phyloP scores from a whole-genome alignment of 2,113 vertebrate species.

The Cheirogaleus medius region DNA sequence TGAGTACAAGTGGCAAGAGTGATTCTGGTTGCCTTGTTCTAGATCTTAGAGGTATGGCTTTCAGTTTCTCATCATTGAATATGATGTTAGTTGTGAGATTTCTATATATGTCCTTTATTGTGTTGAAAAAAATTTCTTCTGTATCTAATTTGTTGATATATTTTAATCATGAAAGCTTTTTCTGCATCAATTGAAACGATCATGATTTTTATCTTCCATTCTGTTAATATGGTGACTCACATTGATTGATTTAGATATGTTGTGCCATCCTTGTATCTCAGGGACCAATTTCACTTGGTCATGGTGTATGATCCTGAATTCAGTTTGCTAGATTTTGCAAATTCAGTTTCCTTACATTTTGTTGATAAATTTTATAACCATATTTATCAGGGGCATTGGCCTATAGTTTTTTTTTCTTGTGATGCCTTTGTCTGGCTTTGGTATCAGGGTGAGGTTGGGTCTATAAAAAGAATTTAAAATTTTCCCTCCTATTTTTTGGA shows the following conservation, averaged over 20 bases:
- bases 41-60: background rate
- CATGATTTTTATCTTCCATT: background rate
- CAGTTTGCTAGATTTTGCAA: background rate
- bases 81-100: background rate
- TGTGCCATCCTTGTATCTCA: background rate
- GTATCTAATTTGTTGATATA: background rate
- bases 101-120: background rate
- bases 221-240: background rate
- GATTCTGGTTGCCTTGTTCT: background rate
- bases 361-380: background rate
- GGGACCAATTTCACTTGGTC: background rate
- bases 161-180: background rate
- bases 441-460: too few species aligned
- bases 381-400: background rate
- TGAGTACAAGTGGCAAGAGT: background rate
- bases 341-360: background rate
- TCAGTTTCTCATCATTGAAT: background rate
- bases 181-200: background rate
- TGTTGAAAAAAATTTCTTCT: background rate
- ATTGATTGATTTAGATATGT: background rate
- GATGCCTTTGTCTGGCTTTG: background rate
- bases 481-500: background rate
- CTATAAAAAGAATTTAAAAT: background rate
- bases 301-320: background rate
- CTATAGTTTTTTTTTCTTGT: background rate